Base-by-base conservation (phyloP, 2,888 invertebrate genomes). In the Ophraella communa region DNA sequence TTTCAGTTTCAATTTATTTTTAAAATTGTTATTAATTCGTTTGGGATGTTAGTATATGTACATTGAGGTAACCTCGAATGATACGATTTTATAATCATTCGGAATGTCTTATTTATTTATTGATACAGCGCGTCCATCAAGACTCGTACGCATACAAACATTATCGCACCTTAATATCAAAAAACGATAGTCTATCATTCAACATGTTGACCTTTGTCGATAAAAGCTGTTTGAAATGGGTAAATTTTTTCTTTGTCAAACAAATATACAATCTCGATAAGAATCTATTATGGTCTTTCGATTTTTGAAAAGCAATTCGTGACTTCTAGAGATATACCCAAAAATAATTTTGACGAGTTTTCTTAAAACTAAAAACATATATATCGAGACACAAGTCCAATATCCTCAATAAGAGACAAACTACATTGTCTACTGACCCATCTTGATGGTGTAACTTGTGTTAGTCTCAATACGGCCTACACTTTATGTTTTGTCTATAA, bases 401-500 rank as follows among this genome's bases (percentile, higher is more conserved):
- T 20, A 23, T 27, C 42, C 8, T 35, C 53, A 53, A 21, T 53
- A n/a, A n/a, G n/a, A 20, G 24, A 55, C 55, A 44, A 55, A 44
- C 55, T 42, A 11, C 17, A 23, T 54, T n/a, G n/a, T n/a, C n/a
- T n/a, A 4, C 39, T 23, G 27, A 55, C 44, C 55, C 24, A 57
- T 57, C 47, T 20, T 21, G 57, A 33, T 47, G 47, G 47, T 47
- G 56, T 57, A 57, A 57, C 47, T 57, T 57, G 57, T 57, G 47
- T 47, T 47, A 57, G 56, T 56, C 49, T 49, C 49, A 35, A 47
- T 35, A n/a, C 47, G 30, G 47, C 57, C 57, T 57, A 57, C 57
- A 47, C 57, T 57, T 60, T 39, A 44, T 35, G 53, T 65, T 65
- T 62, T 54, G 65, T 65, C 65, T 65, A 65, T 61, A 57, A 65